Evolutionary conservation across 2,797 vertebrate species (phyloP).

Genomic region (Anguilla marmorata): DNA sequence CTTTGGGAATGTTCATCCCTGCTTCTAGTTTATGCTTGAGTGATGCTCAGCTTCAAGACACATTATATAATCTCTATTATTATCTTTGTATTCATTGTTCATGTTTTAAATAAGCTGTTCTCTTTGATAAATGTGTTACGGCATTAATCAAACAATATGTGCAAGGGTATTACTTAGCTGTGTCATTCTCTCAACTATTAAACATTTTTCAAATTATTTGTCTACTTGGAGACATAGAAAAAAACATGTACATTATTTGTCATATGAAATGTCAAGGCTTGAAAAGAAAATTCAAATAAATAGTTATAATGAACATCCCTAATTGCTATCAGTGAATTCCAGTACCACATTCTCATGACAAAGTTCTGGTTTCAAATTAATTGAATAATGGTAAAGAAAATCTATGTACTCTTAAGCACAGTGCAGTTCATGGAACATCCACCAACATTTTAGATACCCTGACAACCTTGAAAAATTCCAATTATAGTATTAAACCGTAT

Average conservation of each 20-base stretch:
- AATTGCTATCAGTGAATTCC: background rate
- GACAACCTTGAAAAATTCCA: background rate
- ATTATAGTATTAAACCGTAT: background rate
- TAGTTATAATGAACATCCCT: background rate
- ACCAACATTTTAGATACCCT: background rate
- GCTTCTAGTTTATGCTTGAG: background rate
- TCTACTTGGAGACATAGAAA: background rate
- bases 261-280: background rate
- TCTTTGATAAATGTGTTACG: background rate
- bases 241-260: background rate
- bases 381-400: background rate
- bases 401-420: background rate
- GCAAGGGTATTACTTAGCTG: background rate
- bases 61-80: background rate
- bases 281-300: no score
- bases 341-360: background rate
- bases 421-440: background rate
- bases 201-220: background rate
- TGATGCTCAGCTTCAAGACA: background rate
- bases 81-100: background rate
- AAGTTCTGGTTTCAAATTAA: background rate
- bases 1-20: background rate
- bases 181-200: background rate
- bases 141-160: constrained; percentile 7
- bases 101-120: background rate